These are phyloP conservation scores for Laspeyria flexula DNA, from an alignment of 2,888 invertebrate species.

Conservation along the genomic window DNA sequence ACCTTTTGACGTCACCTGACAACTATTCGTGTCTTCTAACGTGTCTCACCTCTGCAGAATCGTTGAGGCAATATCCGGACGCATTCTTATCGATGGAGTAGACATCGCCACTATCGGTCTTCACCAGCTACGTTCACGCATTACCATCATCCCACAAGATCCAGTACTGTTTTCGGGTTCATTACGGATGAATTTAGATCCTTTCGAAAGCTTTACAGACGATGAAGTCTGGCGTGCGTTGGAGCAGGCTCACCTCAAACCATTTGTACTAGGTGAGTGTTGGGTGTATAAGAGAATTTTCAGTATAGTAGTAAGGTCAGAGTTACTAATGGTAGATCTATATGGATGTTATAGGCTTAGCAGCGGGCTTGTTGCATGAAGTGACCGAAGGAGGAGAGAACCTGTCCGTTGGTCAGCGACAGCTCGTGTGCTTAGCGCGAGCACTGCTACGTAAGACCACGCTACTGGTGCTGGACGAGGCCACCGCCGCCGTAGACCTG, in stretches of 20 bases:
- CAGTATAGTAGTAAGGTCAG: background rate
- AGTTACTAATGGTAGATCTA: background rate
- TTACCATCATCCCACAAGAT: conserved; percentile 97
- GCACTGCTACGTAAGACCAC: conserved; percentile 94
- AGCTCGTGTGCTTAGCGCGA: conserved; percentile 94
- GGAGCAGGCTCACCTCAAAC: conserved; percentile 95
- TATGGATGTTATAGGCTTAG: conserved; percentile 82
- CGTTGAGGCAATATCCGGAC: conserved; percentile 93
- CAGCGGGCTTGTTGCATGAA: conserved; percentile 92
- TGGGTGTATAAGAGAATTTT: background rate
- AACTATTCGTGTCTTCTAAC: background rate
- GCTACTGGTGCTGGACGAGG: conserved; percentile 94
- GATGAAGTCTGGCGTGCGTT: conserved; percentile 95
- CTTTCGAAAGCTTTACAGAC: conserved; percentile 92
- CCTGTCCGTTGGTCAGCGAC: conserved; percentile 94
- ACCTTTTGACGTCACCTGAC: background rate
- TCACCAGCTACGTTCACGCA: conserved; percentile 92
- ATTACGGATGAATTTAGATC: conserved; percentile 96
- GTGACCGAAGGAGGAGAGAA: conserved; percentile 97
- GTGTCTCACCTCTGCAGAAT: conserved; percentile 10
- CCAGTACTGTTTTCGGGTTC: conserved; percentile 97
- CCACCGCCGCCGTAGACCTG: conserved; percentile 95
- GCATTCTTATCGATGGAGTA: conserved; percentile 93
- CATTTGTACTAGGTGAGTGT: conserved; percentile 90
- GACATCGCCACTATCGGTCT: conserved; percentile 93